phyloP scores from a whole-genome alignment of 2,113 vertebrate species.

The Pelmatolapia mariae region DNA sequence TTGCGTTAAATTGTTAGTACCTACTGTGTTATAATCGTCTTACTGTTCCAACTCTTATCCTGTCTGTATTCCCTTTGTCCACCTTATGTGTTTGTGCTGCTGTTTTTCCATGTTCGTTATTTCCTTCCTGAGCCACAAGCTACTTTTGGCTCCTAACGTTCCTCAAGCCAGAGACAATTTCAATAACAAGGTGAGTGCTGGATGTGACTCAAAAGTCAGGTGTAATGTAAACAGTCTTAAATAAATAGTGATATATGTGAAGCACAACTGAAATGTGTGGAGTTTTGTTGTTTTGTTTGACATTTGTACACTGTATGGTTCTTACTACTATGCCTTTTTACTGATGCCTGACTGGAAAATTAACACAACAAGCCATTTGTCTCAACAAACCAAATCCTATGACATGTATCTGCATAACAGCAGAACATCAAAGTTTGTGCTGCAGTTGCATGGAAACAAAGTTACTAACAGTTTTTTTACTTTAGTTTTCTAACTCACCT shows the following conservation, averaged over 20 bases:
- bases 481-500: neutral
- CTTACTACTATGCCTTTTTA: neutral
- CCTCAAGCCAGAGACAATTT: neutral
- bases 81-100: neutral
- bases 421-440: neutral
- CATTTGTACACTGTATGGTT: neutral
- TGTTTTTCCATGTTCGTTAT: rapidly evolving
- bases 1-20: neutral
- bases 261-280: neutral
- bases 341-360: neutral
- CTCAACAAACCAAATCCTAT: neutral
- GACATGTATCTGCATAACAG: neutral
- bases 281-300: neutral
- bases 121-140: neutral
- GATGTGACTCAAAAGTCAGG: neutral
- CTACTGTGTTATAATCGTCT: neutral
- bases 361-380: neutral
- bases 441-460: neutral
- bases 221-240: neutral
- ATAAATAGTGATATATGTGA: neutral
- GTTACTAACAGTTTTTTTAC: neutral
- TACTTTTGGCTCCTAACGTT: neutral
- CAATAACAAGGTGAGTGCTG: neutral
- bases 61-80: neutral
- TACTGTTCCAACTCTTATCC: neutral